A percentile compares a stretch with the other conserved stretches of the same genome.
Evolutionary conservation across 2,113 vertebrate species (phyloP).

Genomic region (Psilopsiagon aurifrons): DNA sequence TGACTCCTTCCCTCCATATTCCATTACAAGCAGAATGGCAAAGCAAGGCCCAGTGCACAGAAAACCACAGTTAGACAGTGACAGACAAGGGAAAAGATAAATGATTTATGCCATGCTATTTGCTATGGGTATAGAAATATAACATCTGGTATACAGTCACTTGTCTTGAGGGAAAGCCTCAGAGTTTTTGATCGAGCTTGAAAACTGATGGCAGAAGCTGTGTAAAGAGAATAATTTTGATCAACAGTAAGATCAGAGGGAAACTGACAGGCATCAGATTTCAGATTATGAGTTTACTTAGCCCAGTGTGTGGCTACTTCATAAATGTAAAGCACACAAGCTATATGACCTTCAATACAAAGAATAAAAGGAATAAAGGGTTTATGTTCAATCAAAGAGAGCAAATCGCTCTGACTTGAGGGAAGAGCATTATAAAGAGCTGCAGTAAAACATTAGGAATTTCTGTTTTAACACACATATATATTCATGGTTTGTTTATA

Average conservation of each 20-base stretch:
- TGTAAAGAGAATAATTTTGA: not conserved
- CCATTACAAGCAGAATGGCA: not conserved
- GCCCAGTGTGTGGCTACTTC: not conserved
- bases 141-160: not conserved
- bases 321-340: not conserved
- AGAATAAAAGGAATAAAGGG: not conserved
- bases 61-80: not conserved
- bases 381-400: not conserved
- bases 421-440: not conserved
- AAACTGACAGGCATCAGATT: not conserved
- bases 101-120: not conserved
- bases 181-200: not conserved
- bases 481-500: not conserved
- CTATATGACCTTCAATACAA: not conserved
- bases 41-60: not conserved
- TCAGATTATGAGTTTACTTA: not conserved
- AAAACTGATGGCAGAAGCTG: not conserved
- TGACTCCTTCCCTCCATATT: not conserved
- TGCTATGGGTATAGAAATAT: not conserved
- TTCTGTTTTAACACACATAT: not conserved
- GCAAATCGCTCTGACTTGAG: not conserved
- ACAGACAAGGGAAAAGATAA: not conserved
- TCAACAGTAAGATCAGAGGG: not conserved
- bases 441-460: not conserved
- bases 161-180: not conserved